Evolutionary conservation across 2,888 invertebrate genomes (phyloP), one percentile per base, ranked within the genome.

Genomic region (Acrocyrtus sp.): DNA sequence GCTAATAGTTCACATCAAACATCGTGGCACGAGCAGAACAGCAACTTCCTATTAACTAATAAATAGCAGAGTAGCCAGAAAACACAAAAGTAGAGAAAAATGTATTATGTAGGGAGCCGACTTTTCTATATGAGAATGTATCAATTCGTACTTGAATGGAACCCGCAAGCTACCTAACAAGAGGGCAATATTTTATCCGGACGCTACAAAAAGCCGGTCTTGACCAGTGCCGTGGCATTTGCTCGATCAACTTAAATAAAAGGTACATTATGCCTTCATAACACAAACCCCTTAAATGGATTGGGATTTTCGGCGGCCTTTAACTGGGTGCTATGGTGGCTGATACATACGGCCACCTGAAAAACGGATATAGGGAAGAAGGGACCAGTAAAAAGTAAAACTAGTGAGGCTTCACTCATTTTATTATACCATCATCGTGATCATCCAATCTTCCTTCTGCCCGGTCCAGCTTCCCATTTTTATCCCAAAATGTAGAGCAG

Each of bases 1-100:
- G 53, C 29, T 53, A 53, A 27, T 53, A 17, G 53, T 27, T 29
- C 53, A 29, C 53, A 61, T 61, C 50, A 61, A 61, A 41, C 61
- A 61, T 21, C n/a, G 34, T 51, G 17, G n/a, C 17, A 41, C 22
- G 17, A 53, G n/a, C n/a, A n/a, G 53, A 53, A 22, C 17, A 53
- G 53, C 53, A 53, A 53, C 53, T 53, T 53, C 27, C n/a, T n/a
- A 53, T 17, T 41, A 41, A 41, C 53, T 27, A 53, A 29, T 53
- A 53, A 53, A 50, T 26, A 17, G 22, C 21, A 48, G 48, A 48
- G n/a, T n/a, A n/a, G 22, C 19, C 48, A 48, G 48, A 19, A 48
- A 48, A 48, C 19, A 48, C n/a, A 45, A 45, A 5, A 45, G 45
- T 45, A 45, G 17, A 45, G 45, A n/a, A 45, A n/a, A 45, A 45